Base-by-base conservation (phyloP, 2,797 vertebrate species). In the Coregonus ussuriensis region DNA sequence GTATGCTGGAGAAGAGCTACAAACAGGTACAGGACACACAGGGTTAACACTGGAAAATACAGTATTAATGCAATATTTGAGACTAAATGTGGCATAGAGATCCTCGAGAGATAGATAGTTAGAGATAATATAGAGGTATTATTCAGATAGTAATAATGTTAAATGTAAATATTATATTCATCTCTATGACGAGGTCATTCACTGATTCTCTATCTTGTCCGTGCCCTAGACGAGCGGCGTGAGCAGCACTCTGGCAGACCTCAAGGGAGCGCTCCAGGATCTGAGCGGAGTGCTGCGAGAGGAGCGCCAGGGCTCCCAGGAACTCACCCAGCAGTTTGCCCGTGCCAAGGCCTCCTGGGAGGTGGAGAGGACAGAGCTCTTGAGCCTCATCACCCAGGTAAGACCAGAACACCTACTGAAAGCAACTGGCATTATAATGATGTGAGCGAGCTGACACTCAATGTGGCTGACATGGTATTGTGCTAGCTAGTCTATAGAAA, bases 301-400 rank as follows among this genome's bases (percentile, higher is more conserved):
- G 81, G 98, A 99, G 78, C 94, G 94, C 52, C 95, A 95, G 3
- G 93, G 97, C 31, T 96, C 96, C 59, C 94, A 96, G 0, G 98
- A 99, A 83, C 95, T 99, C 79, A 97, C 98, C 76, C 98, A 99
- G 89, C 97, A 99, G 89, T 99, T 99, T n/a, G 97, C 97, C 83
- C 97, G 96, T 81, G 98, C 97, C 89, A 99, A 98, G 87, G 96
- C 97, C 72, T 94, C 96, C 75, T 99, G 98, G 98, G 98, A 99
- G 89, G 96, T 97, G 37, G 97, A 99, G 89, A 94, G 96, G 0
- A 94, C 95, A 0, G 97, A 98, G 86, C 95, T 98, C 71, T 97
- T 97, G 91, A 95, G 95, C 89, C 93, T 96, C 77, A 89, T 97
- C 0, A 79, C 94, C 4, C 97, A 97, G 95, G 98, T 99, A 67